A percentile compares a stretch with the other conserved stretches of the same genome.
phyloP scores from a whole-genome alignment of 2,888 invertebrate genomes.

The Conistra vaccinii region DNA sequence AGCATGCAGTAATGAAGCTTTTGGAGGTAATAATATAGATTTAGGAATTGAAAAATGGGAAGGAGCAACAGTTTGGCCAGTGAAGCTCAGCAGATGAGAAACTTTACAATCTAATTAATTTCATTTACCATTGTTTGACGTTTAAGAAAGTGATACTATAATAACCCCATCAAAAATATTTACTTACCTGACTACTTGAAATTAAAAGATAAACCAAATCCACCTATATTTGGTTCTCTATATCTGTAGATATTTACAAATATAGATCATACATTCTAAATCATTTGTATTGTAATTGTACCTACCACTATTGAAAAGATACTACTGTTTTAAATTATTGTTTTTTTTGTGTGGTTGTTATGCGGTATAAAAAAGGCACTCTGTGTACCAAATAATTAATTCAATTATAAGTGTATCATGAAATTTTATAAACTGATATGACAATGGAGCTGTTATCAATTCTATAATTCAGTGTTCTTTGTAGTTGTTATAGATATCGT shows the following conservation, averaged over 20 bases:
- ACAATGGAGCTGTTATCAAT: not conserved
- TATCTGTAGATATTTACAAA: not conserved
- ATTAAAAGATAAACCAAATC: slow-evolving; percentile 14
- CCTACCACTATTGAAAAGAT: not conserved
- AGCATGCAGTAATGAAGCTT: slow-evolving; percentile 33
- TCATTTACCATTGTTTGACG: slow-evolving; percentile 8
- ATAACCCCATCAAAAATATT: slow-evolving; percentile 48
- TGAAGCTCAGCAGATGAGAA: slow-evolving; percentile 3
- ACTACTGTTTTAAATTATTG: not conserved
- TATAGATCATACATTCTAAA: slow-evolving; percentile 9
- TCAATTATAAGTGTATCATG: slow-evolving; percentile 3
- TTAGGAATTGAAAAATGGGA: slow-evolving; percentile 14
- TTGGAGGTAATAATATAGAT: slow-evolving; percentile 29
- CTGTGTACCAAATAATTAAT: slow-evolving; percentile 3
- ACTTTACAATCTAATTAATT: slow-evolving; percentile 7
- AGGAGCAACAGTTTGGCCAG: slow-evolving; percentile 15
- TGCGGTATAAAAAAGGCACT: not conserved
- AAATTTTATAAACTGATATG: slow-evolving; percentile 7
- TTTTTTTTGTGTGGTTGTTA: slow-evolving; percentile 10
- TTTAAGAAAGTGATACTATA: slow-evolving; percentile 50
- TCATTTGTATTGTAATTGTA: not conserved
- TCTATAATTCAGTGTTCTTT: slow-evolving; percentile 14
- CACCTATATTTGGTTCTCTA: slow-evolving; percentile 14
- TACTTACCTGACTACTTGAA: not conserved
- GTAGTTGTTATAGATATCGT: not conserved